Evolutionary conservation across 2,888 invertebrate species (phyloP), one percentile per base, ranked within the genome.

Genomic region (Entomobrya proxima): DNA sequence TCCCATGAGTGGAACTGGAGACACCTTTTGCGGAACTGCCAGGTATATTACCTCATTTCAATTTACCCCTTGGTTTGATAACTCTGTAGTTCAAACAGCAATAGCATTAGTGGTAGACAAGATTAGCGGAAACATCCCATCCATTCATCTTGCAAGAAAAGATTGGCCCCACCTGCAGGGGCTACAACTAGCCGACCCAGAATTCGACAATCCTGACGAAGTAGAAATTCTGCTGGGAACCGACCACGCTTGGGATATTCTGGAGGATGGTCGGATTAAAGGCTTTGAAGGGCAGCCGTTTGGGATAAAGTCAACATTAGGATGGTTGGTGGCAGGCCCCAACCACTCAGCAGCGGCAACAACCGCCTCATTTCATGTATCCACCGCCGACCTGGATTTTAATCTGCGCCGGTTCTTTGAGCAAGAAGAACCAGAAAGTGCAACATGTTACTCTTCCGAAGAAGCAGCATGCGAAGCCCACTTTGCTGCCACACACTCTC

Each of bases 151-250:
- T 9, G 81, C 76, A 13, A 24, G 11, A 7, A 0, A 15, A 1
- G 27, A 44, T 0, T 86, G 84, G 85, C 1, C 24, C 0, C 86
- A 88, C 64, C 18, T 85, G 6, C 40, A 47, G 13, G 32, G 35
- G 0, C 9, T 86, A 1, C 13, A 21, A 13, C 55, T 86, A 11
- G 88, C 88, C 5, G 88, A 88, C 32, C 86, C 86, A 5, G 13
- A 75, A 1, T 88, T 47, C 40, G 5, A 21, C 9, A 11, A 75
- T 11, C 64, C 78, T 6, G 75, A 24, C 1, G 9, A 21, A 3
- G 40, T 88, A 9, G 86, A 88, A 35, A 61, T 86, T n/a, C 47
- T 88, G 4, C 24, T 88, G 3, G 88, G 88, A 15, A 50, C 82
- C 0, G 86, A 85, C n/a, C 27, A 74, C n/a, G 30, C n/a, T 4